Conservation (phyloP, 2,113 vertebrate genomes). For the Strix aluco region DNA sequence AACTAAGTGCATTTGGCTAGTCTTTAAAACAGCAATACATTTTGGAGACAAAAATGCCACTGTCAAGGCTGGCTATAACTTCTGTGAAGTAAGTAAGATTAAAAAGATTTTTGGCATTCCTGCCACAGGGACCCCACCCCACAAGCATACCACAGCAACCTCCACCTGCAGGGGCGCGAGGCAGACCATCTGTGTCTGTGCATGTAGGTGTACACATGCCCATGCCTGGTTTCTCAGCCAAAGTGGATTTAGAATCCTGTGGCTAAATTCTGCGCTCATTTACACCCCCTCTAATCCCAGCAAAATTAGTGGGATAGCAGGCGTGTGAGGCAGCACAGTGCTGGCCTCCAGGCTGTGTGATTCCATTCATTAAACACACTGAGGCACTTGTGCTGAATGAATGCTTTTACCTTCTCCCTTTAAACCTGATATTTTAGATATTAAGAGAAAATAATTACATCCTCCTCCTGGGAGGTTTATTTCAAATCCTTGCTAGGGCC, state of each 20-base stretch:
- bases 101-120: constrained; percentile 32
- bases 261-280: background rate
- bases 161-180: background rate
- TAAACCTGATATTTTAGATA: constrained; percentile 71
- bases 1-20: constrained; percentile 45
- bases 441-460: constrained; percentile 77
- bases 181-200: background rate
- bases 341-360: background rate
- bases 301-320: constrained; percentile 16
- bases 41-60: constrained; percentile 50
- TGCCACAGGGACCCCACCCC: background rate
- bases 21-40: constrained; percentile 42
- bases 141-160: background rate
- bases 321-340: background rate
- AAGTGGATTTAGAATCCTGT: background rate
- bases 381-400: constrained; percentile 64
- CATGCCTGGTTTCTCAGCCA: background rate
- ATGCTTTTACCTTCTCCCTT: constrained; percentile 60
- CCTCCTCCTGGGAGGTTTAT: constrained; percentile 72
- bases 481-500: constrained; percentile 67
- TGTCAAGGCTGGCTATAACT: constrained; percentile 28
- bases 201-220: background rate
- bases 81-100: constrained; percentile 26
- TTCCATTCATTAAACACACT: constrained; percentile 61
- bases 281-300: constrained; percentile 36